These are phyloP conservation scores for Stenolophus ochropezus DNA, from an alignment of 2,888 invertebrate genomes.

Conservation along the genomic window DNA sequence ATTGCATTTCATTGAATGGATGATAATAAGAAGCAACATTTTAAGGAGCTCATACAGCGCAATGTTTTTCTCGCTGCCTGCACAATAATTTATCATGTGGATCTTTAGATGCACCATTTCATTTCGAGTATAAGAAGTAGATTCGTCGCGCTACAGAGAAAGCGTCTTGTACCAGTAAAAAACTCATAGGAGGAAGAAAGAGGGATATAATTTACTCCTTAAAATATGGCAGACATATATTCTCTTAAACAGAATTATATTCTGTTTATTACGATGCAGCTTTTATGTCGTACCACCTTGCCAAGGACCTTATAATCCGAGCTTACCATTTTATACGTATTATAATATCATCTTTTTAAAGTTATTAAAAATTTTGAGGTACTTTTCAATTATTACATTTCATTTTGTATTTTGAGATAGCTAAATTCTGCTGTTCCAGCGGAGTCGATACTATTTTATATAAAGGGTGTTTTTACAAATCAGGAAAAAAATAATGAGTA, in stretches of 20 bases:
- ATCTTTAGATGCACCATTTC: conserved; percentile 58
- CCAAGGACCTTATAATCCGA: no score
- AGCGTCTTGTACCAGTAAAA: conserved; percentile 5
- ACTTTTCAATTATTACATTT: no score
- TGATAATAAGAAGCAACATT: conserved; percentile 38
- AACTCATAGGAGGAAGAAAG: conserved; percentile 13
- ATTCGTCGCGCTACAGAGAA: conserved; percentile 15
- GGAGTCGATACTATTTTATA: no score
- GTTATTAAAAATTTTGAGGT: no score
- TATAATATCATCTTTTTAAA: no score
- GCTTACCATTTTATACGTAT: no score
- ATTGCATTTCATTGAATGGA: background rate
- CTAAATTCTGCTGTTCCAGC: no score
- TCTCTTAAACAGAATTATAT: background rate
- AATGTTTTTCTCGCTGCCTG: conserved; percentile 49
- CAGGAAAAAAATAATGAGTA: no score
- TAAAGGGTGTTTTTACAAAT: no score
- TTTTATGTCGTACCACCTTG: no score
- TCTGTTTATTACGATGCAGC: background rate
- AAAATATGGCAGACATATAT: background rate
- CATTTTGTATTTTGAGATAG: no score
- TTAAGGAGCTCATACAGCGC: conserved; percentile 37
- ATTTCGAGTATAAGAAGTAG: conserved; percentile 49
- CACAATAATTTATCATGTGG: conserved; percentile 55
- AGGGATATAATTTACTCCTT: conserved; percentile 43